Base-by-base conservation (phyloP, 2,888 invertebrate species). In the Abscondita cerata region DNA sequence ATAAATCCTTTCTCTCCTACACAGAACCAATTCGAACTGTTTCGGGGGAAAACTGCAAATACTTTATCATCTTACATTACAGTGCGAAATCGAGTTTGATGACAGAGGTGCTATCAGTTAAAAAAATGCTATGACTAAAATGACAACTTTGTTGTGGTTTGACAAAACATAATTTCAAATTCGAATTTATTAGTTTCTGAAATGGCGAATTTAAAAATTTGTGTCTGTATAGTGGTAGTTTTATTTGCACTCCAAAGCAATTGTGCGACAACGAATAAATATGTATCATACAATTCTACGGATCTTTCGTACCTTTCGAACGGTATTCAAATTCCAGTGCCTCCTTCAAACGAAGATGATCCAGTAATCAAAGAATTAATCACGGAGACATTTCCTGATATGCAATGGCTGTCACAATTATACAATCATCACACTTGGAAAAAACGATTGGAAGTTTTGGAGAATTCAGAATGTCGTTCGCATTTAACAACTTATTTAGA, bases 351-450 rank as follows among this genome's bases (percentile, higher is more conserved):
- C 47, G 72, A 72, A 40, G 62, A 64, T 19, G 68, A 70, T 53
- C 61, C 70, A 12, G 59, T 70, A 38, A 63, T 73, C 31, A 70
- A 72, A 34, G 70, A 71, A 48, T 5, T 56, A 34, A 59, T 65
- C 13, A 59, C 52, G 38, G 57, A 64, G 12, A 65, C 66, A 41
- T 70, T 65, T n/a, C 82, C 85, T 0, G 81, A 85, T 54, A 84
- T 89, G 80, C 83, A 86, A 65, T 90, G 89, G 89, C 80, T 90
- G 76, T 82, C 83, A 64, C 83, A 84, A 53, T 76, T 90, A 46
- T 85, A 88, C 73, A 88, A 90, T 73, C 90, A 90, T 52, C 84
- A 86, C 67, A 82, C 81, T 62, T 88, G 87, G 88, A 68, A 73
- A 52, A 58, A 65, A 19, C 70, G 70, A 41, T 60, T 76, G 46